phyloP scores from a whole-genome alignment of 2,888 invertebrate genomes.

The Pocota personata region DNA sequence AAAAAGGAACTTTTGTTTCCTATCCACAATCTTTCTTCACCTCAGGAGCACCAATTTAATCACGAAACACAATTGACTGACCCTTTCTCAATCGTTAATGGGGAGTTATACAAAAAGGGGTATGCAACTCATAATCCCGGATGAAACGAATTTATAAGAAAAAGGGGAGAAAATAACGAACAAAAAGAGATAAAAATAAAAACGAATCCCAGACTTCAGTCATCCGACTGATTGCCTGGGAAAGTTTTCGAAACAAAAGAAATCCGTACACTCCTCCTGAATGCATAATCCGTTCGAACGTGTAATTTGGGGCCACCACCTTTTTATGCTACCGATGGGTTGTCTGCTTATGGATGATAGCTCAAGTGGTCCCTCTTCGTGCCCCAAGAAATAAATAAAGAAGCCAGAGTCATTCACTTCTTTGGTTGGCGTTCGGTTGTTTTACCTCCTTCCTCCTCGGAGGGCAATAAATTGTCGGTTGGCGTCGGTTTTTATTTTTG shows the following conservation, averaged over 20 bases:
- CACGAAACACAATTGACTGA: constrained; percentile 35
- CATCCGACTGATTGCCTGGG: constrained; percentile 59
- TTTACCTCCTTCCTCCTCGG: background rate
- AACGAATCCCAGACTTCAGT: constrained; percentile 16
- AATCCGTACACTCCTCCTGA: constrained; percentile 64
- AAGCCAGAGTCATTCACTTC: constrained; percentile 40
- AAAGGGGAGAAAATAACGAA: constrained; percentile 25
- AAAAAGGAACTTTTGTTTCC: background rate
- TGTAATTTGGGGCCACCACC: constrained; percentile 64
- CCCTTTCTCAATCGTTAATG: constrained; percentile 28
- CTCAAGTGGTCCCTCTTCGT: constrained; percentile 17
- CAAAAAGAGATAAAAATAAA: constrained; percentile 17
- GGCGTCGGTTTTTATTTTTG: constrained; percentile 1
- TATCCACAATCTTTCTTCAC: constrained; percentile 8
- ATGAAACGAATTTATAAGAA: constrained; percentile 49
- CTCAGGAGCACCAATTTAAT: constrained; percentile 24
- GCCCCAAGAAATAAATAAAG: constrained; percentile 17
- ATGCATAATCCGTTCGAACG: constrained; percentile 59
- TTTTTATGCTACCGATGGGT: constrained; percentile 54
- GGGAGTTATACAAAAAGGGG: constrained; percentile 24
- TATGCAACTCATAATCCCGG: constrained; percentile 58
- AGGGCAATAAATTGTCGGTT: constrained; percentile 23
- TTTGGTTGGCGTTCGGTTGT: background rate
- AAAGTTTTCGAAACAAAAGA: constrained; percentile 59
- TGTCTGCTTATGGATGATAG: constrained; percentile 39